A percentile compares a stretch with the other conserved stretches of the same genome.
phyloP scores from a whole-genome alignment of 2,797 vertebrate species.

The Hylomyscus alleni region DNA sequence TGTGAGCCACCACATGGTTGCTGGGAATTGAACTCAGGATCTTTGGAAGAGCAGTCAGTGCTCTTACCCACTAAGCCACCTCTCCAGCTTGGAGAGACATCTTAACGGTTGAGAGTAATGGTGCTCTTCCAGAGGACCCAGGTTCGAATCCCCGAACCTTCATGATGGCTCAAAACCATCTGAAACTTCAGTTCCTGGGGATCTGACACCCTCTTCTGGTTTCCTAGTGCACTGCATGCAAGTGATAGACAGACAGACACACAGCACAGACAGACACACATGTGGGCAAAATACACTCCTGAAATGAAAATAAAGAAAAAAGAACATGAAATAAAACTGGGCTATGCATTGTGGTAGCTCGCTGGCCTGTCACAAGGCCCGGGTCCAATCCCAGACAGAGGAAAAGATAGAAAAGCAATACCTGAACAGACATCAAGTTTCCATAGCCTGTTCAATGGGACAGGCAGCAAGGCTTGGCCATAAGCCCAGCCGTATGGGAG shows the following conservation, averaged over 20 bases:
- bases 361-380: background rate
- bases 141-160: background rate
- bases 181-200: background rate
- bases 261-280: background rate
- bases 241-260: background rate
- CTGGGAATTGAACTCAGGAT: no score
- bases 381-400: background rate
- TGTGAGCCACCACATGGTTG: no score
- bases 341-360: background rate
- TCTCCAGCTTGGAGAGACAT: no score
- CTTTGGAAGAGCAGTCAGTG: no score
- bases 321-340: background rate
- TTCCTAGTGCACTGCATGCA: background rate
- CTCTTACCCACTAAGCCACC: no score
- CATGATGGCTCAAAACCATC: background rate
- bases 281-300: background rate
- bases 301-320: background rate
- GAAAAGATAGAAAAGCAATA: background rate
- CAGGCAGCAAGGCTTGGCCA: background rate
- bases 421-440: background rate
- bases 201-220: background rate
- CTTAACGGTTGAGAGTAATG: background rate
- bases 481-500: background rate
- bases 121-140: background rate
- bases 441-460: background rate